Base-by-base conservation (phyloP, 2,888 invertebrate species). In the Xestoiulus laeticollis region DNA sequence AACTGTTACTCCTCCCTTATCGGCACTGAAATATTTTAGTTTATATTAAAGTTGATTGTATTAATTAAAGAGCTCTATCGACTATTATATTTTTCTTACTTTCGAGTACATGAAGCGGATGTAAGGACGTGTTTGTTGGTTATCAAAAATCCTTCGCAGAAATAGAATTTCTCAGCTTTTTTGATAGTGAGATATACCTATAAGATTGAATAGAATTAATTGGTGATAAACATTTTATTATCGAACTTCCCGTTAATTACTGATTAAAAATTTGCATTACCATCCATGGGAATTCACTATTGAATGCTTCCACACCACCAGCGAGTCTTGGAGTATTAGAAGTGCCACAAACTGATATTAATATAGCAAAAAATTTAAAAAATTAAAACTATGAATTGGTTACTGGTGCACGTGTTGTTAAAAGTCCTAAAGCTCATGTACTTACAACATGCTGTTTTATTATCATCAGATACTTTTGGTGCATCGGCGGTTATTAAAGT, bases 211-310 rank as follows among this genome's bases (percentile, higher is more conserved):
- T 59, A n/a, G 22, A 59, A 59, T 19, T n/a, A 59, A 16, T 48
- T 48, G 6, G 38, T 38, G 6, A 38, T 38, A 38, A 38, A 5
- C 3, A 38, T 38, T 38, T 5, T 5, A 38, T 38, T 6, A 38
- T 38, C n/a, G n/a, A n/a, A n/a, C n/a, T n/a, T n/a, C 38, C 38
- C 3, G 3, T 38, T 5, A 48, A 16, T 3, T 16, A 48, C 14
- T 59, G 59, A 59, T n/a, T 59, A 22, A 59, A 8, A 6, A n/a
- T 19, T 16, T n/a, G 68, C 90, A 90, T 91, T 90, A 92, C 92
- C 87, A 92, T 92, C 96, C 96, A 94, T 8, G 97, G 97, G 95
- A 96, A 97, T 92, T 96, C 96, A 90, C 96, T 95, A 14, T 95
- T 93, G 87, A 95, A 95, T 0, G 96, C 96, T 91, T 95, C 95